Conservation (phyloP, 1,140 invertebrate species). For the Drosophila ambigua region DNA sequence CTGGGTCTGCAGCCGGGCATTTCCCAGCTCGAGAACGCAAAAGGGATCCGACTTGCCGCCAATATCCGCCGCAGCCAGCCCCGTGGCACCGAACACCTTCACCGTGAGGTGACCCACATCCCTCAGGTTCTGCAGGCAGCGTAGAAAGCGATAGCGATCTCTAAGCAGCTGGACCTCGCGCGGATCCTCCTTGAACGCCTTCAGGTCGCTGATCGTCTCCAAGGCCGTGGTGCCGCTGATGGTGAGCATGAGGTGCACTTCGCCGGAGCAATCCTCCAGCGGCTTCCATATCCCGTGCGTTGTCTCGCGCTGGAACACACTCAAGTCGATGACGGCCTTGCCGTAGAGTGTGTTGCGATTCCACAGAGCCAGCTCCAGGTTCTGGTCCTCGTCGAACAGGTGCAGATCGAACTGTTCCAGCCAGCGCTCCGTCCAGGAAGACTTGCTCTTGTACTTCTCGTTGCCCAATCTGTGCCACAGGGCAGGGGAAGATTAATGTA, state of each 20-base stretch:
- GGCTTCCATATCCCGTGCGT: conserved; percentile 95
- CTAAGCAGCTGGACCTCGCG: conserved; percentile 87
- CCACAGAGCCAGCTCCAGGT: conserved; percentile 76
- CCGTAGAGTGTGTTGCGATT: conserved; percentile 78
- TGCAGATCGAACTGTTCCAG: conserved; percentile 99
- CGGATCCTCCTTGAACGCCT: conserved; percentile 92
- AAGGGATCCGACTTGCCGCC: conserved; percentile 98
- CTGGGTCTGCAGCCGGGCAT: conserved; percentile 97
- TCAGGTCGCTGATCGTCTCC: conserved; percentile 95
- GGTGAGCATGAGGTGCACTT: conserved; percentile 94
- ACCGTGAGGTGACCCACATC: conserved; percentile 95
- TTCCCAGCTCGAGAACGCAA: conserved; percentile 97
- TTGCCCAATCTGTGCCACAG: conserved; percentile 91
- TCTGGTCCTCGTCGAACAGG: conserved; percentile 91
- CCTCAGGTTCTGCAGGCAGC: conserved; percentile 90
- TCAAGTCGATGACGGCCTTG: conserved; percentile 94
- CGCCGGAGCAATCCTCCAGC: conserved; percentile 95
- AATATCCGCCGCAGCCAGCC: conserved; percentile 94
- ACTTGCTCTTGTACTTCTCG: conserved; percentile 99
- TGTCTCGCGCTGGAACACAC: conserved; percentile 92
- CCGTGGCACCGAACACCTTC: conserved; percentile 95
- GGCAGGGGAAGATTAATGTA: neutral
- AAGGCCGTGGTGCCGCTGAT: conserved; percentile 97
- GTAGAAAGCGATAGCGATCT: conserved; percentile 91
- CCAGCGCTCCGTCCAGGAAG: conserved; percentile 94